Conservation (phyloP, 2,888 invertebrate genomes). For the Calliphora vomitoria region DNA sequence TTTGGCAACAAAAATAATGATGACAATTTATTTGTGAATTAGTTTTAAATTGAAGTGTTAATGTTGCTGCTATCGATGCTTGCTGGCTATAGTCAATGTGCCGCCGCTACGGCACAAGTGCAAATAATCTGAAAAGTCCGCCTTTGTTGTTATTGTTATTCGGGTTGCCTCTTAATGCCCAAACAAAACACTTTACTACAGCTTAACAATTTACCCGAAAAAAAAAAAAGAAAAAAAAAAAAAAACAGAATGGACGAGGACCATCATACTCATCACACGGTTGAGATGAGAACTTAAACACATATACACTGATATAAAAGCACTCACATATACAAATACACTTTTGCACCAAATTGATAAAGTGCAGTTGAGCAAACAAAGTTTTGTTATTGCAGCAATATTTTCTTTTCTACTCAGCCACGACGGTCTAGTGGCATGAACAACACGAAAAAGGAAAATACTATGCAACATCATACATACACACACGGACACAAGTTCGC, state of each 20-base stretch:
- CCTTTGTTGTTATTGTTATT: slow-evolving; percentile 32
- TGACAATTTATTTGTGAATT: slow-evolving; percentile 72
- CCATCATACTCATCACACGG: slow-evolving; percentile 49
- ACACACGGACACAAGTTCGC: not conserved
- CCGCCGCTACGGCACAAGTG: slow-evolving; percentile 62
- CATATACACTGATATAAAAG: no score
- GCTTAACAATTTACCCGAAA: slow-evolving; percentile 51
- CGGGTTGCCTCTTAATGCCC: slow-evolving; percentile 58
- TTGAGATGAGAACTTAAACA: slow-evolving; percentile 14
- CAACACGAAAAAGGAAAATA: slow-evolving; percentile 70
- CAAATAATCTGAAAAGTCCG: slow-evolving; percentile 70
- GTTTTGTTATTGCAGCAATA: slow-evolving; percentile 77
- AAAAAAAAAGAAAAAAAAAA: slow-evolving; percentile 23
- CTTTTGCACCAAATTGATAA: slow-evolving; percentile 81
- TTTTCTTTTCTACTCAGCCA: slow-evolving; percentile 69
- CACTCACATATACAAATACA: slow-evolving; percentile 30
- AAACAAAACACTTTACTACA: slow-evolving; percentile 60
- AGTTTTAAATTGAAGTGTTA: slow-evolving; percentile 71
- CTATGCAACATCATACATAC: not conserved
- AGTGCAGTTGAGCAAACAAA: slow-evolving; percentile 83
- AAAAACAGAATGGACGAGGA: slow-evolving; percentile 4
- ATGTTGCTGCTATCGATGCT: slow-evolving; percentile 31
- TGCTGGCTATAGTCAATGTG: not conserved
- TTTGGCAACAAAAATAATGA: slow-evolving; percentile 43
- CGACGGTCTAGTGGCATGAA: slow-evolving; percentile 10